Conservation (phyloP, 37 sponge, comb jelly and placozoan genomes). For the Axinella damicornis region DNA sequence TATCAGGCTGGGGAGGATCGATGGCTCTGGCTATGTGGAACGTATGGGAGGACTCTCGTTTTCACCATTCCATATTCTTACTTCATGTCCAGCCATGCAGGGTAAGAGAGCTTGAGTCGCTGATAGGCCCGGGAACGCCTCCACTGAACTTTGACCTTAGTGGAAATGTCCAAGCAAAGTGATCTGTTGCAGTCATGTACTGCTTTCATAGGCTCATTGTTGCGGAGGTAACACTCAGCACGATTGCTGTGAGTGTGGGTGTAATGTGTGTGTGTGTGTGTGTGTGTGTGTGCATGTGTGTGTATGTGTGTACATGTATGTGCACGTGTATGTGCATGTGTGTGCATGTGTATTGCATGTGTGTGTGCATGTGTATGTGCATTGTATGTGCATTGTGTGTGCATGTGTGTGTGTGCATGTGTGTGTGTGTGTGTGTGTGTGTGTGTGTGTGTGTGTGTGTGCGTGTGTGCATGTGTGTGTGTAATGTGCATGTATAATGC, state of each 20-base stretch:
- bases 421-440: slow-evolving; percentile 12
- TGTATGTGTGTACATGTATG: slow-evolving; percentile 21
- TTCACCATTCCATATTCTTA: slow-evolving; percentile 4
- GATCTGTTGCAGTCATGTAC: slow-evolving; percentile 58
- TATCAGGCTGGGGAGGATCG: too few species aligned
- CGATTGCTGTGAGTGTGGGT: slow-evolving; percentile 24
- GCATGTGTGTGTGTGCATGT: slow-evolving; percentile 15
- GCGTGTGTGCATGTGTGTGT: background rate
- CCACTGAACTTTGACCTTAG: slow-evolving; percentile 47
- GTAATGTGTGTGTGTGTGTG: slow-evolving; percentile 22
- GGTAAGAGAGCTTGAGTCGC: slow-evolving; percentile 26
- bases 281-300: slow-evolving; percentile 37
- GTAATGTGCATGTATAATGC: background rate
- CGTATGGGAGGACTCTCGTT: too few species aligned
- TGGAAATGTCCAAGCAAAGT: slow-evolving; percentile 38
- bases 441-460: slow-evolving; percentile 11
- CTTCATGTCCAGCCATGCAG: slow-evolving; percentile 60
- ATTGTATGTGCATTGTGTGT: slow-evolving; percentile 16
- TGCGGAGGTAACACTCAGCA: slow-evolving; percentile 45
- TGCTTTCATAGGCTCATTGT: slow-evolving; percentile 19
- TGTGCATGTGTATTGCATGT: slow-evolving; percentile 15
- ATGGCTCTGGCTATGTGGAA: too few species aligned
- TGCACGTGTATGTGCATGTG: slow-evolving; percentile 14
- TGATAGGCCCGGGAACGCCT: slow-evolving; percentile 47
- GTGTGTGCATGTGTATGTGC: slow-evolving; percentile 39